phyloP scores from a whole-genome alignment of 2,888 invertebrate species.

The Plebejus melissa region DNA sequence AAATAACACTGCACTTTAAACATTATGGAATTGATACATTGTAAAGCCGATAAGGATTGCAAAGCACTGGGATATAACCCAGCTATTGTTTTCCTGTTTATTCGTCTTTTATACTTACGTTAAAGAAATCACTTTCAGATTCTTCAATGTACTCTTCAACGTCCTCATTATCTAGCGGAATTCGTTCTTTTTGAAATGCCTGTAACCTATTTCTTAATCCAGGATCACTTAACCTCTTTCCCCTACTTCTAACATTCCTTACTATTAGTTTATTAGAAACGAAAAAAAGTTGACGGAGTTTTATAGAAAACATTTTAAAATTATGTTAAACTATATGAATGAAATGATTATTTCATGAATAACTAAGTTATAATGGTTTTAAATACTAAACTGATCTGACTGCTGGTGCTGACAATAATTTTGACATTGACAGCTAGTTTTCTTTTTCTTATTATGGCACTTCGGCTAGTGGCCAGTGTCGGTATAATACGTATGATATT shows the following conservation, averaged over 20 bases:
- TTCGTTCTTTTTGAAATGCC: slow-evolving; percentile 53
- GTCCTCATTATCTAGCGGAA: slow-evolving; percentile 53
- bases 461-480: too few species aligned
- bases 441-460: not conserved
- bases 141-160: slow-evolving; percentile 62
- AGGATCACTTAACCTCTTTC: slow-evolving; percentile 48
- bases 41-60: too few species aligned
- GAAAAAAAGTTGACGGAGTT: slow-evolving; percentile 49
- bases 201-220: slow-evolving; percentile 56
- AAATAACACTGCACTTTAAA: too few species aligned
- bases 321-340: not conserved
- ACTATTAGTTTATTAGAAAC: slow-evolving; percentile 54
- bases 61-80: not conserved
- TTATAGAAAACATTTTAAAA: slow-evolving; percentile 51
- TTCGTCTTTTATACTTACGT: slow-evolving; percentile 43
- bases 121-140: slow-evolving; percentile 64
- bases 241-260: slow-evolving; percentile 51
- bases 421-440: not conserved
- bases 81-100: not conserved
- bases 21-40: too few species aligned
- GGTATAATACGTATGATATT: too few species aligned
- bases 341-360: not conserved
- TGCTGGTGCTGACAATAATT: not conserved
- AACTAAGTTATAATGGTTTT: not conserved
- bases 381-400: too few species aligned